Evolutionary conservation across 2,797 vertebrate species (phyloP).

Genomic region (Anniella stebbinsi): DNA sequence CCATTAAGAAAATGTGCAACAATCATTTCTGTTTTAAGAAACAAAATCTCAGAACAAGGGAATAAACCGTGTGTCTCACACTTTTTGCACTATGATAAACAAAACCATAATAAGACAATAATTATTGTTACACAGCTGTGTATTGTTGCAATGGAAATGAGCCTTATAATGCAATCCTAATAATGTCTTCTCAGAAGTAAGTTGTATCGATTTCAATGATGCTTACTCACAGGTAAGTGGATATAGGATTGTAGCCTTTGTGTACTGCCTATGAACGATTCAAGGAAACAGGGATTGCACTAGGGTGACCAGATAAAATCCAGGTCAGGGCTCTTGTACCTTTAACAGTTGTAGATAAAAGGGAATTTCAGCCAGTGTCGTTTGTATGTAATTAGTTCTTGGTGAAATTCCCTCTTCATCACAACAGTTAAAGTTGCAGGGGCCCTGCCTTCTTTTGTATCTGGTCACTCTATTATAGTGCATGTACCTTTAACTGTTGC

Average conservation of each 20-base stretch:
- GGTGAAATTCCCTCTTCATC: no score
- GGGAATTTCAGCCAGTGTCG: no score
- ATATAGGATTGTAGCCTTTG: not conserved
- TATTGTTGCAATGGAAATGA: not conserved
- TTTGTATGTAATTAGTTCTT: no score
- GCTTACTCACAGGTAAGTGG: not conserved
- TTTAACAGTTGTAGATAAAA: no score
- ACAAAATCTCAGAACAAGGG: not conserved
- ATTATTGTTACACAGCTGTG: not conserved
- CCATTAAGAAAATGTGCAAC: not conserved
- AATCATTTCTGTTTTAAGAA: not conserved
- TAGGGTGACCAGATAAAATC: no score
- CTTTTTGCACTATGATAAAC: not conserved
- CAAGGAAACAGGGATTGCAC: not conserved
- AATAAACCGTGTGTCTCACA: not conserved
- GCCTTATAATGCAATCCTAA: not conserved
- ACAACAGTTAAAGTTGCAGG: no score
- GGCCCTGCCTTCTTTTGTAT: no score
- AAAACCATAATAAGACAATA: not conserved
- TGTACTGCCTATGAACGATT: not conserved
- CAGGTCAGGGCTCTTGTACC: no score
- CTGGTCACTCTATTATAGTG: no score
- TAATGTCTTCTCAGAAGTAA: not conserved
- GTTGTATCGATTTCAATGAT: no score
- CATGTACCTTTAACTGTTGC: no score